phyloP scores from a whole-genome alignment of 1,140 invertebrate genomes.

The Theocolax elegans region DNA sequence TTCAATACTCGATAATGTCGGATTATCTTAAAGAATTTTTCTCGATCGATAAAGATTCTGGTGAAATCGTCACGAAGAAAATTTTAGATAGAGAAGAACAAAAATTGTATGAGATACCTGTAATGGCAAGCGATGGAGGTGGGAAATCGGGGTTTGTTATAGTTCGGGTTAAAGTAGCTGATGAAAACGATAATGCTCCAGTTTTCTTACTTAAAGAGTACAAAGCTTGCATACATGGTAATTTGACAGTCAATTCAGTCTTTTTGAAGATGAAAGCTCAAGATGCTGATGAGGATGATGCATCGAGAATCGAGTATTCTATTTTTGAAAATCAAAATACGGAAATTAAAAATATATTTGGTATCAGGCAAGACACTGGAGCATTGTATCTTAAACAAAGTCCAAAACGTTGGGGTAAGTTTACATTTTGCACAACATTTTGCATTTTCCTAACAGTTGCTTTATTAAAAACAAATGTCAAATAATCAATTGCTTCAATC shows the following conservation, averaged over 20 bases:
- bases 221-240: conserved; percentile 77
- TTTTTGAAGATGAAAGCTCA: conserved; percentile 78
- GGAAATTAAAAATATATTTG: conserved; percentile 73
- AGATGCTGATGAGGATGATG: conserved; percentile 78
- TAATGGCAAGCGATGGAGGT: conserved; percentile 89
- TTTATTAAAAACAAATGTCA: conserved; percentile 11
- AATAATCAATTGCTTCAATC: too few relatives aligned
- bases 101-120: conserved; percentile 80
- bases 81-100: conserved; percentile 83
- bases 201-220: conserved; percentile 84
- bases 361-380: conserved; percentile 77
- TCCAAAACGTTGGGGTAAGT: conserved; percentile 70
- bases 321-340: conserved; percentile 75
- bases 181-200: conserved; percentile 91
- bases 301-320: conserved; percentile 78
- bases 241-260: conserved; percentile 72
- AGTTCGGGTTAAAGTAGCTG: conserved; percentile 81
- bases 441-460: conserved; percentile 20
- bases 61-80: conserved; percentile 81
- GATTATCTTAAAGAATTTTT: conserved; percentile 82
- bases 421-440: too few relatives aligned
- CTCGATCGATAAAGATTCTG: conserved; percentile 79
- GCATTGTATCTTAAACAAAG: conserved; percentile 74
- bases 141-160: conserved; percentile 82
- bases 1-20: conserved; percentile 86